These are phyloP conservation scores for Cheilosia vulpina DNA, from an alignment of 2,888 invertebrate genomes.

Conservation along the genomic window DNA sequence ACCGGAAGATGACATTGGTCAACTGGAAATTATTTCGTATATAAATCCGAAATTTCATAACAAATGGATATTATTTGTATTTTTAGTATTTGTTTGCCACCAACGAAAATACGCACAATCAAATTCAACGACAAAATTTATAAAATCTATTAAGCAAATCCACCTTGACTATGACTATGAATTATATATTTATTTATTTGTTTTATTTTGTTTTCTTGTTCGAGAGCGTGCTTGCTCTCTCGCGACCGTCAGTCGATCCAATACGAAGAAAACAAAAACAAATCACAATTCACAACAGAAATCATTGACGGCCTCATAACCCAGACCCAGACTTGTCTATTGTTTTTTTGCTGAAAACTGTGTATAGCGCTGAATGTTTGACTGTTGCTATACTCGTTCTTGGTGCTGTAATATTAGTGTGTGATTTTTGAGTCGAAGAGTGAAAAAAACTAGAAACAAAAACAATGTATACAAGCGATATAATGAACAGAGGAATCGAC, in stretches of 20 bases:
- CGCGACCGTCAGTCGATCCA: constrained; percentile 44
- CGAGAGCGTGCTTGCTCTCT: constrained; percentile 6
- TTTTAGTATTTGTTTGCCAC: constrained; percentile 7
- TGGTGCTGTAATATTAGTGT: constrained; percentile 61
- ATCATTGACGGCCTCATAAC: constrained; percentile 58
- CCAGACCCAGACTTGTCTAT: constrained; percentile 62
- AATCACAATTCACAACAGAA: constrained; percentile 48
- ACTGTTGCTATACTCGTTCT: constrained; percentile 25
- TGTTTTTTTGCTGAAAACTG: constrained; percentile 27
- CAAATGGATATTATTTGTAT: not conserved
- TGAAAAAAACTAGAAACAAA: constrained; percentile 10
- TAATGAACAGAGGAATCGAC: constrained; percentile 20
- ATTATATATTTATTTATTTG: constrained; percentile 35
- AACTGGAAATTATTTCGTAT: constrained; percentile 26
- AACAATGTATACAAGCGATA: not conserved
- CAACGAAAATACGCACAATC: constrained; percentile 47
- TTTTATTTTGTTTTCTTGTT: constrained; percentile 12
- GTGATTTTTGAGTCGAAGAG: constrained; percentile 48
- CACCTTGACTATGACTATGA: constrained; percentile 75
- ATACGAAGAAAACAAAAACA: constrained; percentile 53
- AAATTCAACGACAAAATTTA: constrained; percentile 61
- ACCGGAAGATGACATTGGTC: constrained; percentile 60
- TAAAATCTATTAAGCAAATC: constrained; percentile 63
- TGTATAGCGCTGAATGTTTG: not conserved
- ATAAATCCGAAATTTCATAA: constrained; percentile 48